phyloP scores from a whole-genome alignment of 2,797 vertebrate species.

The Menidia menidia region DNA sequence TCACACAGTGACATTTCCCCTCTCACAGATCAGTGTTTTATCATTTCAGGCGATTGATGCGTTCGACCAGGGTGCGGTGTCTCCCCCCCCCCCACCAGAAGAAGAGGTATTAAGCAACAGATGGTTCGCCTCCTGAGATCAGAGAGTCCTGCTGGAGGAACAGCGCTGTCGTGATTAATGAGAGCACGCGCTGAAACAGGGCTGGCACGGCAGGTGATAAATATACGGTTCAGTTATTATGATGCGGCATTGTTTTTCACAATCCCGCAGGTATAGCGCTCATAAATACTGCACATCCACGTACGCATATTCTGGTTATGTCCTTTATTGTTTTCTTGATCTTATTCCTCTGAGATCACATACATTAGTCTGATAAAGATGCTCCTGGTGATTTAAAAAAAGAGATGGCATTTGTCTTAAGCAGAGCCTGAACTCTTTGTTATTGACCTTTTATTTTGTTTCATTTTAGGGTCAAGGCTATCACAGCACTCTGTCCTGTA shows the following conservation, averaged over 20 bases:
- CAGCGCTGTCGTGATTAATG: constrained; percentile 64
- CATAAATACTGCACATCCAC: constrained; percentile 34
- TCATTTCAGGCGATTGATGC: constrained; percentile 10
- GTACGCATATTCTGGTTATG: background rate
- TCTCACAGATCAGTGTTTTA: constrained; percentile 7
- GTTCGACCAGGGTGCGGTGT: constrained; percentile 9
- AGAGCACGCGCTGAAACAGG: constrained; percentile 17
- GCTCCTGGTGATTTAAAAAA: background rate
- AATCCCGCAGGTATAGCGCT: constrained; percentile 56
- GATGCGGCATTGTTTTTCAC: constrained; percentile 65
- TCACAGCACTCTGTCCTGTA: background rate
- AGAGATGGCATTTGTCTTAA: background rate
- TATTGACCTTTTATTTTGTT: background rate
- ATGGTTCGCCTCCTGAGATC: constrained; percentile 53
- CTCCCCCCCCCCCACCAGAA: constrained; percentile 34
- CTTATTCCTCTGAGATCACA: constrained; percentile 20
- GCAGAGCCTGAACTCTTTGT: background rate
- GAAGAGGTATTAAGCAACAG: constrained; percentile 57
- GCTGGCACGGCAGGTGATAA: constrained; percentile 59
- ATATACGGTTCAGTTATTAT: constrained; percentile 58
- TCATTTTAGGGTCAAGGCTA: background rate
- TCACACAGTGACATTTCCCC: background rate
- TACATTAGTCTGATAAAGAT: constrained; percentile 5
- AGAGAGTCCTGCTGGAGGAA: constrained; percentile 38
- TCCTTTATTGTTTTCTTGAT: constrained; percentile 25